phyloP scores from a whole-genome alignment of 2,113 vertebrate species.

The Anolis sagrei region DNA sequence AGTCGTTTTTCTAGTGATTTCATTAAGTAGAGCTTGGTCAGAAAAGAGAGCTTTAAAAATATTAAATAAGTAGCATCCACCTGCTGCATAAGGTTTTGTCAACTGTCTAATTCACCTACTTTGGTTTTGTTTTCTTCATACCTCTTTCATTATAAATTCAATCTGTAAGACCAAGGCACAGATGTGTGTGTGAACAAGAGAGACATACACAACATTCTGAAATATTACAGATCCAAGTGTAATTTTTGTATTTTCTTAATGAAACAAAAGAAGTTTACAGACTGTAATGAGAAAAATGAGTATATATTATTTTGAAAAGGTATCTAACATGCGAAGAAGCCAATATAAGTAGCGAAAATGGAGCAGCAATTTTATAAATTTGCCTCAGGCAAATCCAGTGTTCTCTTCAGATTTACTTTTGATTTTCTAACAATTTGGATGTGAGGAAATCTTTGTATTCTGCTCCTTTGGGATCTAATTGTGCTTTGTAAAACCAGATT shows the following conservation, averaged over 20 bases:
- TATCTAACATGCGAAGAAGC: constrained; percentile 67
- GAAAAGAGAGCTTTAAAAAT: background rate
- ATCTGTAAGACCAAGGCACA: too few species aligned
- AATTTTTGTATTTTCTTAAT: constrained; percentile 38
- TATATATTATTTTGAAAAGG: constrained; percentile 59
- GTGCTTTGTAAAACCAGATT: constrained; percentile 27
- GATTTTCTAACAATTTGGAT: constrained; percentile 56
- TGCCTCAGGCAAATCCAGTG: constrained; percentile 75
- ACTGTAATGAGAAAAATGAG: constrained; percentile 36
- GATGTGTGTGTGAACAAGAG: too few species aligned
- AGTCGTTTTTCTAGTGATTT: background rate
- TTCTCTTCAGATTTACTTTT: constrained; percentile 64
- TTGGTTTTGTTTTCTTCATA: too few species aligned
- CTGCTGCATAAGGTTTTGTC: background rate
- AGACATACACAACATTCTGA: too few species aligned
- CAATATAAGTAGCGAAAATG: constrained; percentile 59
- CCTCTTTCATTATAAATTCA: too few species aligned
- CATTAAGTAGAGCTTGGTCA: background rate
- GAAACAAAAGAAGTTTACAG: constrained; percentile 42
- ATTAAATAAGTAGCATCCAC: too few species aligned
- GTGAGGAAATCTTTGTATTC: constrained; percentile 55
- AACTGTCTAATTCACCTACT: too few species aligned
- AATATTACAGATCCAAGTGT: constrained; percentile 7
- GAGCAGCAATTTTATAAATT: constrained; percentile 56
- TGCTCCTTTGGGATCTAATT: constrained; percentile 22